Percentiles rank a stretch among this genome's conserved stretches.
phyloP scores from a whole-genome alignment of 2,888 invertebrate genomes.

The Orthosia gothica region DNA sequence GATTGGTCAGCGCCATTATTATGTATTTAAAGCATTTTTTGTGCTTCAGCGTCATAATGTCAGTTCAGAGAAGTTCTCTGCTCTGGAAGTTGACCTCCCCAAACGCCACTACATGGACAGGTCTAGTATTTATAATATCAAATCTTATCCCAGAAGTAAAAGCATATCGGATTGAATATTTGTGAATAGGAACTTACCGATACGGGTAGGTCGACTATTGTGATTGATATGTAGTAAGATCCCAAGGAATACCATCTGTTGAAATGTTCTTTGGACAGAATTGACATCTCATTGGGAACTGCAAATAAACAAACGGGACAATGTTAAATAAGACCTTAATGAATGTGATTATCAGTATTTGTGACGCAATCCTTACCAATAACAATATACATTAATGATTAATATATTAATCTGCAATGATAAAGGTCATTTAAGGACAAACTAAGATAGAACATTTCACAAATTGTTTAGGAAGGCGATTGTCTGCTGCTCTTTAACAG shows the following conservation, averaged over 20 bases:
- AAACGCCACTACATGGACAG: too few relatives aligned
- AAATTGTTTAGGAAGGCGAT: background rate
- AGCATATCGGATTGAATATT: too few relatives aligned
- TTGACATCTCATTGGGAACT: constrained; percentile 96
- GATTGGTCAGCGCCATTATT: too few relatives aligned
- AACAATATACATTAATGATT: background rate
- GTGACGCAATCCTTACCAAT: background rate
- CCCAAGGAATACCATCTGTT: constrained; percentile 97
- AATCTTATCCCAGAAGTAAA: too few relatives aligned
- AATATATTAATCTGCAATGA: background rate
- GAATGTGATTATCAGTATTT: background rate
- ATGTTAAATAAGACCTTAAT: background rate
- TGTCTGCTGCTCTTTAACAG: background rate
- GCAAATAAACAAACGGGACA: constrained; percentile 74
- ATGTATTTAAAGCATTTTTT: too few relatives aligned
- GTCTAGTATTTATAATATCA: too few relatives aligned
- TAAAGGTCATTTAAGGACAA: background rate
- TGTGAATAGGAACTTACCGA: constrained; percentile 90
- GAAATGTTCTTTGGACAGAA: constrained; percentile 96
- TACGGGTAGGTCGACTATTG: constrained; percentile 95
- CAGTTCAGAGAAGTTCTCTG: too few relatives aligned
- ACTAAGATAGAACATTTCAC: background rate
- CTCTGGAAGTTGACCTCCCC: too few relatives aligned
- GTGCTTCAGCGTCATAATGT: too few relatives aligned
- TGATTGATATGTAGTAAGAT: constrained; percentile 95